Evolutionary conservation across 2,888 invertebrate genomes (phyloP).

Genomic region (Seladonia tumulorum): DNA sequence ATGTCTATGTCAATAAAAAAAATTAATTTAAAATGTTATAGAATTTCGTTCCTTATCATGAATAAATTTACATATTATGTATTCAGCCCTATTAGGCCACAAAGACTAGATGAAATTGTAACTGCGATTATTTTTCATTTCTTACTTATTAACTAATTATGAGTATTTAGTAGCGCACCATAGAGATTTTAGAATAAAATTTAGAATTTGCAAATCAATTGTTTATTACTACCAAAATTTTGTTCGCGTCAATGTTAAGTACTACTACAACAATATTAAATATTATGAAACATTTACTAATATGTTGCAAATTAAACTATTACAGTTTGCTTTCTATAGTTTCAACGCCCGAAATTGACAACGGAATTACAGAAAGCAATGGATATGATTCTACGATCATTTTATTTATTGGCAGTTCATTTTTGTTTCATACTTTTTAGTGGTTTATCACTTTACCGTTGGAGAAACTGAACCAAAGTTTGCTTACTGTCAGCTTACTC

Average conservation of each 20-base stretch:
- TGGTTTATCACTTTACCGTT: neutral
- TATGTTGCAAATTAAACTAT: slow-evolving; percentile 29
- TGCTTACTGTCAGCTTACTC: neutral
- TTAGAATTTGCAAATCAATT: slow-evolving; percentile 42
- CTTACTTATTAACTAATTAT: slow-evolving; percentile 37
- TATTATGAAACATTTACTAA: slow-evolving; percentile 37
- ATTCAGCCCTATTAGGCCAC: slow-evolving; percentile 22
- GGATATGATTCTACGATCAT: neutral
- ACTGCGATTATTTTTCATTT: slow-evolving; percentile 21
- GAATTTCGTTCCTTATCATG: slow-evolving; percentile 31
- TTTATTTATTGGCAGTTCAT: neutral
- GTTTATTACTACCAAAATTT: slow-evolving; percentile 31
- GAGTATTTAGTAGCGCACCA: slow-evolving; percentile 43
- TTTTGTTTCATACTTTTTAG: neutral
- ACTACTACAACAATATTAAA: slow-evolving; percentile 42
- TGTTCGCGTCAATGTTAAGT: slow-evolving; percentile 40
- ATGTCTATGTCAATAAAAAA: slow-evolving; percentile 37
- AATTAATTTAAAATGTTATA: slow-evolving; percentile 20
- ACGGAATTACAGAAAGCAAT: slow-evolving; percentile 11
- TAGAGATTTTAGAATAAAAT: slow-evolving; percentile 16
- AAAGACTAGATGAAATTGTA: slow-evolving; percentile 56
- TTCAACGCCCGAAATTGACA: neutral
- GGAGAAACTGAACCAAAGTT: neutral
- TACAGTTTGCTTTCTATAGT: slow-evolving; percentile 6
- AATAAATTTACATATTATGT: slow-evolving; percentile 42